phyloP scores from a whole-genome alignment of 2,113 vertebrate species.

The Podilymbus podiceps region DNA sequence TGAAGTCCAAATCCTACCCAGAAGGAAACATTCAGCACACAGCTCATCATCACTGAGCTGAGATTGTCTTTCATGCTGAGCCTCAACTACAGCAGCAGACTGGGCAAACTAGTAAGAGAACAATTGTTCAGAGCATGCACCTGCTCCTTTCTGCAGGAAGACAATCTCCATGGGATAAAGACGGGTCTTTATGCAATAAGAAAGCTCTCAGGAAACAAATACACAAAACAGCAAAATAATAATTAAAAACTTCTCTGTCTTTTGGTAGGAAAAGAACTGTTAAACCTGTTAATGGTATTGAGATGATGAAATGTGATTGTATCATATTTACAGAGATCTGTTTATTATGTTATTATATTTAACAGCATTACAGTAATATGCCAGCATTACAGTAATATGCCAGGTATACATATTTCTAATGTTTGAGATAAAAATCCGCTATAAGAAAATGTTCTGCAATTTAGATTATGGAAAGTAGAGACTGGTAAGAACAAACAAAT shows the following conservation, averaged over 20 bases:
- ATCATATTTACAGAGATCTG: neutral
- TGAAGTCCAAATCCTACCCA: neutral
- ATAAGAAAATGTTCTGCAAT: neutral
- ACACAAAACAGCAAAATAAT: neutral
- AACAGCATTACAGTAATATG: neutral
- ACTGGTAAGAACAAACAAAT: neutral
- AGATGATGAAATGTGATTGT: neutral
- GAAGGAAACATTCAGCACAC: neutral
- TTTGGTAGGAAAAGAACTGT: neutral
- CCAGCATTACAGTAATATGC: no score
- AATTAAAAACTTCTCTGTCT: neutral
- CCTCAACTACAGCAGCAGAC: neutral
- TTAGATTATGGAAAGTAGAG: neutral
- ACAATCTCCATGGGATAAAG: fast-evolving
- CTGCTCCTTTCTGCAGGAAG: neutral
- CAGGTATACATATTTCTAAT: neutral
- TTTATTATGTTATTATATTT: neutral
- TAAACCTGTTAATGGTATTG: neutral
- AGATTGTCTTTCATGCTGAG: neutral
- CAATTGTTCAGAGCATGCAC: neutral
- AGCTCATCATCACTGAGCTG: neutral
- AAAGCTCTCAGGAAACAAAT: neutral
- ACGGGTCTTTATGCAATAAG: neutral
- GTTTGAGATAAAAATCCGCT: neutral
- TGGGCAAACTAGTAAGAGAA: neutral